Conservation (phyloP, 2,113 vertebrate genomes). For the Oncorhynchus masou region DNA sequence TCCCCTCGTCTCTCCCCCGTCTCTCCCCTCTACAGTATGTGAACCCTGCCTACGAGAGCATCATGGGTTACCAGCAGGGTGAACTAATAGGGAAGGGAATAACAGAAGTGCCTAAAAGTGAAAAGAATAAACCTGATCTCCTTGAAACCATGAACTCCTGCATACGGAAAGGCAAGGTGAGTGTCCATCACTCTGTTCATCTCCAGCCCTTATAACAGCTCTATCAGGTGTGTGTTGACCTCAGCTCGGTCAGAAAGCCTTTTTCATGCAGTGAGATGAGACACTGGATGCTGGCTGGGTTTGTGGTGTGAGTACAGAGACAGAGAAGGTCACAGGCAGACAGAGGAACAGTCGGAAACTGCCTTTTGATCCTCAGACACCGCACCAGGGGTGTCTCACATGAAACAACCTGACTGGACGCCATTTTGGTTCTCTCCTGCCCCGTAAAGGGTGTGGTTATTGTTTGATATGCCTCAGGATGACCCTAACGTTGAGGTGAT, state of each 20-base stretch:
- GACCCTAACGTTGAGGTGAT: background rate
- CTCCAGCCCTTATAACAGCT: background rate
- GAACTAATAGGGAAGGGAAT: constrained; percentile 94
- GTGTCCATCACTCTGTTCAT: constrained; percentile 10
- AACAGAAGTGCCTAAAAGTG: constrained; percentile 94
- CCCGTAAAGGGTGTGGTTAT: constrained; percentile 43
- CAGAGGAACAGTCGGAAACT: constrained; percentile 60
- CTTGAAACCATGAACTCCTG: constrained; percentile 94
- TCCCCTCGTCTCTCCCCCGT: background rate
- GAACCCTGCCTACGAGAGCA: constrained; percentile 93
- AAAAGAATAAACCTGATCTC: constrained; percentile 94
- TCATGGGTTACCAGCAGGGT: constrained; percentile 92
- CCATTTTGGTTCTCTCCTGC: constrained; percentile 40
- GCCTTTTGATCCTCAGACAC: constrained; percentile 61
- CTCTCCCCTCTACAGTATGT: constrained; percentile 80
- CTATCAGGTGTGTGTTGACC: background rate
- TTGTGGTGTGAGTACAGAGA: constrained; percentile 70
- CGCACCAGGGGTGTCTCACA: constrained; percentile 48
- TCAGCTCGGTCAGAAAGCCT: background rate
- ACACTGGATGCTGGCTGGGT: constrained; percentile 35
- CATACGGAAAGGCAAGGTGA: constrained; percentile 94
- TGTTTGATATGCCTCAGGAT: constrained; percentile 37
- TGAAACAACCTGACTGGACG: constrained; percentile 55
- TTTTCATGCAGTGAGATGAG: background rate
- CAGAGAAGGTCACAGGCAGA: constrained; percentile 68